Conservation (phyloP, 2,888 invertebrate species). For the Nesidiocoris tenuis region DNA sequence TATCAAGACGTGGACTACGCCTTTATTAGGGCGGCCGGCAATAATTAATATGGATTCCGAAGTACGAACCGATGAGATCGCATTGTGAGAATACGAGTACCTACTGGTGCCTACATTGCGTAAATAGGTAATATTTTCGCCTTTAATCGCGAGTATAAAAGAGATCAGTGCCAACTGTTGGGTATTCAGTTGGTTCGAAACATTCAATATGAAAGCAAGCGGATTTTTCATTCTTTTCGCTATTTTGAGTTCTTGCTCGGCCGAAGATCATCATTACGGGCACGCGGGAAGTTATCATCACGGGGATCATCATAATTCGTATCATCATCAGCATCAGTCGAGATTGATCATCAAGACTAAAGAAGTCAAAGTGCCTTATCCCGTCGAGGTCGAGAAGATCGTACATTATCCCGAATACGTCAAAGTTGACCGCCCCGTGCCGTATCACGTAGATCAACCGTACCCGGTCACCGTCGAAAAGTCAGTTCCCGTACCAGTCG, state of each 20-base stretch:
- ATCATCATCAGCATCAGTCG: constrained; percentile 58
- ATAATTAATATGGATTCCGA: not conserved
- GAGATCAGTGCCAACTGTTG: not conserved
- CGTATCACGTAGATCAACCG: constrained; percentile 74
- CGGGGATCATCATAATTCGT: not conserved
- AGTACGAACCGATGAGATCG: not conserved
- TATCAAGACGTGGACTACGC: not conserved
- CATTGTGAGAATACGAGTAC: not conserved
- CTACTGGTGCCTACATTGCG: not conserved
- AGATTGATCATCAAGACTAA: constrained; percentile 73
- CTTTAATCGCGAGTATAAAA: not conserved
- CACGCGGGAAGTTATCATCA: not conserved
- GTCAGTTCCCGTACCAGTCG: constrained; percentile 64
- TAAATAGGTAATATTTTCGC: not conserved
- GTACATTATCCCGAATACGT: constrained; percentile 74
- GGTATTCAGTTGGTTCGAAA: not conserved
- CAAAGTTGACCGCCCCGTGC: constrained; percentile 58
- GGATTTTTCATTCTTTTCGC: not conserved
- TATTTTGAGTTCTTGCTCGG: not conserved
- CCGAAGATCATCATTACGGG: constrained; percentile 12
- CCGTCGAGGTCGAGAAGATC: constrained; percentile 60
- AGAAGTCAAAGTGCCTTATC: constrained; percentile 72
- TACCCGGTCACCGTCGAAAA: constrained; percentile 62
- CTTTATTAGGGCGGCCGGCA: not conserved
- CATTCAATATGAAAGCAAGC: not conserved